Percentiles rank a stretch among this genome's conserved stretches.
Conservation (phyloP, 2,797 vertebrate species). For the Acrossocheilus fasciatus region DNA sequence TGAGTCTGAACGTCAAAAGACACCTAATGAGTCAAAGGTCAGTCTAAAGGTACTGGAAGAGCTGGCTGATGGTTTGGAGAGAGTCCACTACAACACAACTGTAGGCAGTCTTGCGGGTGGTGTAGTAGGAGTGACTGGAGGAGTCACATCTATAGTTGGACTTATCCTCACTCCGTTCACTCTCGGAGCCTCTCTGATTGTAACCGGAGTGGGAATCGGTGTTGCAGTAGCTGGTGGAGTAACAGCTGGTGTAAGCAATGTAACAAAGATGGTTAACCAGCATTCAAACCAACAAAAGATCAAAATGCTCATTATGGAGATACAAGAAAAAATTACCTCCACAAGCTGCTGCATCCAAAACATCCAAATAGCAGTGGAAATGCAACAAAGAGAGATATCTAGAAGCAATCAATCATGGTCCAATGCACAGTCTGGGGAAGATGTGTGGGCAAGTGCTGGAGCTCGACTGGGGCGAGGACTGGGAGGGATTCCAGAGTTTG, state of each 20-base stretch:
- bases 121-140: constrained; percentile 72
- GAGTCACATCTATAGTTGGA: constrained; percentile 73
- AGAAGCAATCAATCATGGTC: not conserved
- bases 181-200: constrained; percentile 74
- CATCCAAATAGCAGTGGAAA: not conserved
- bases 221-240: constrained; percentile 75
- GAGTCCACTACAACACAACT: constrained; percentile 48
- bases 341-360: constrained; percentile 69
- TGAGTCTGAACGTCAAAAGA: too few relatives aligned
- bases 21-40: too few relatives aligned
- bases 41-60: constrained; percentile 17
- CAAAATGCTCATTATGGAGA: constrained; percentile 70
- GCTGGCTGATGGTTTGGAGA: constrained; percentile 51
- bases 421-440: not conserved
- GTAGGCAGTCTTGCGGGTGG: constrained; percentile 67
- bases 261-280: constrained; percentile 73
- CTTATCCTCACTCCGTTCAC: constrained; percentile 75
- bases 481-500: not conserved
- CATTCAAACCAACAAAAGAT: constrained; percentile 71
- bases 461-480: constrained; percentile 5
- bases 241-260: constrained; percentile 71
- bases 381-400: not conserved
- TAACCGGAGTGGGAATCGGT: constrained; percentile 72
- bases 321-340: constrained; percentile 72
- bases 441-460: not conserved